Evolutionary conservation across 2,113 vertebrate genomes (phyloP).

Genomic region (Anseranas semipalmata): DNA sequence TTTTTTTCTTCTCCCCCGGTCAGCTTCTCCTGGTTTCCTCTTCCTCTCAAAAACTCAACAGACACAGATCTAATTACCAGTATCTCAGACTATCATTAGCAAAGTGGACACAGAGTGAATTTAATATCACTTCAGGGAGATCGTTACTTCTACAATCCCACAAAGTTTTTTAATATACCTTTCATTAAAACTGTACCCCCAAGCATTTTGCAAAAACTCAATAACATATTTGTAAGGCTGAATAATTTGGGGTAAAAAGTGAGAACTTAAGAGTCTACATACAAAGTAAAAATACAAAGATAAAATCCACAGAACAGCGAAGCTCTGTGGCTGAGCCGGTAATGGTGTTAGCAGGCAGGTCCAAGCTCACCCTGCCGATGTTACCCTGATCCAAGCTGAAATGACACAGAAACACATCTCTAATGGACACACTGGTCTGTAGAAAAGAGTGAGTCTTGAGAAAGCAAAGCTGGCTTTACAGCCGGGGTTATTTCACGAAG

Average conservation of each 20-base stretch:
- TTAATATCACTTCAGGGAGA: slow-evolving; percentile 27
- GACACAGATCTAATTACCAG: slow-evolving; percentile 8
- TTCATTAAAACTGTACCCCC: background rate
- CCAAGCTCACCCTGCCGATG: background rate
- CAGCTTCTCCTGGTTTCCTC: background rate
- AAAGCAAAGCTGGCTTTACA: background rate
- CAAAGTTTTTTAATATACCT: background rate
- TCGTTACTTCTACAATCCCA: background rate
- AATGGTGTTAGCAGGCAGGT: background rate
- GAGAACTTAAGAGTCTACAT: background rate
- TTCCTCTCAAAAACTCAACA: background rate
- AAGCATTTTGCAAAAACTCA: slow-evolving; percentile 6
- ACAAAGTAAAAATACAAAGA: background rate
- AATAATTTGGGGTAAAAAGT: background rate
- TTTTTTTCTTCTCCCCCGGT: background rate
- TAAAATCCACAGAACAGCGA: background rate
- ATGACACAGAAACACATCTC: background rate
- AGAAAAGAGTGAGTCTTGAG: background rate
- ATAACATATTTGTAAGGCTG: background rate
- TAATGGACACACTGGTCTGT: background rate
- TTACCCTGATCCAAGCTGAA: background rate
- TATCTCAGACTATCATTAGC: slow-evolving; percentile 1
- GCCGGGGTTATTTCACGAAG: background rate
- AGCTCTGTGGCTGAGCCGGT: background rate
- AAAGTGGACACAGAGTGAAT: background rate